These are phyloP conservation scores for Corythucha ciliata DNA, from an alignment of 2,888 invertebrate genomes.

Conservation along the genomic window DNA sequence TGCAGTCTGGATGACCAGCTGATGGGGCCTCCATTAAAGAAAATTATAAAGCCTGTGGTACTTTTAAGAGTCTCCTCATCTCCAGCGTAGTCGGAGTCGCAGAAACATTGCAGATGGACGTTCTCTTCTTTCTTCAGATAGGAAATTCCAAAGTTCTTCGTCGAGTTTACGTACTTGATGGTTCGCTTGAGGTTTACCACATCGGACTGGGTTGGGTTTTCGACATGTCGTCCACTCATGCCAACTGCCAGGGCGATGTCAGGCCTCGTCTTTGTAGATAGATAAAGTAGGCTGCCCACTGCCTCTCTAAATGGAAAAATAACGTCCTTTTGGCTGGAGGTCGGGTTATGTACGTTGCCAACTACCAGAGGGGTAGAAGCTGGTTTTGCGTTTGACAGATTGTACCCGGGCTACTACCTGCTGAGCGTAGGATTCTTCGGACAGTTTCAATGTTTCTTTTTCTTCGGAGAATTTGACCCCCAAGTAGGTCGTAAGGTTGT, in stretches of 20 bases:
- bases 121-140: conserved; percentile 9
- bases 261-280: background rate
- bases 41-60: conserved; percentile 12
- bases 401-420: conserved; percentile 27
- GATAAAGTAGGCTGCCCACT: conserved; percentile 7
- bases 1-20: conserved; percentile 34
- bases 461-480: conserved; percentile 27
- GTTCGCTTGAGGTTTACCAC: conserved; percentile 5
- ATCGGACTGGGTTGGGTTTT: background rate
- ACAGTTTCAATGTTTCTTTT: conserved; percentile 16
- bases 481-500: conserved; percentile 27
- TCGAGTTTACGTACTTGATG: conserved; percentile 21
- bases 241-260: background rate
- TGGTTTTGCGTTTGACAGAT: conserved; percentile 27
- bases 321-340: too few species aligned
- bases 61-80: conserved; percentile 10
- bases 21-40: conserved; percentile 32
- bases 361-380: conserved; percentile 11
- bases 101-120: conserved; percentile 15
- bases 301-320: too few species aligned
- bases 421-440: conserved; percentile 24
- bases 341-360: too few species aligned
- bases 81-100: conserved; percentile 27
- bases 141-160: conserved; percentile 19
- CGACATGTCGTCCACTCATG: background rate